Base-by-base conservation (phyloP, 2,888 invertebrate species). In the Cephus nigrinus region DNA sequence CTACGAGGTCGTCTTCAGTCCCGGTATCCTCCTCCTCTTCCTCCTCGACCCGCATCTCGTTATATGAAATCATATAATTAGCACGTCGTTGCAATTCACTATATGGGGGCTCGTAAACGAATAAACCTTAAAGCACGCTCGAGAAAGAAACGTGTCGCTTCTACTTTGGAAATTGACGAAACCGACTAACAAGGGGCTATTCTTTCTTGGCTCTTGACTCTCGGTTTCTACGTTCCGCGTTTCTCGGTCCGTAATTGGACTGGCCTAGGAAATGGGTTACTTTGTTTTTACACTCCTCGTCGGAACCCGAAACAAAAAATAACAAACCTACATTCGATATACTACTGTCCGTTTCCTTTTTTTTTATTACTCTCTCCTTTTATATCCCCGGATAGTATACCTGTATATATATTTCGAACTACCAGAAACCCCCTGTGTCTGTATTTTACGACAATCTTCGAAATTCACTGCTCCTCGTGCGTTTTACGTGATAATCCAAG, bases 31-130 rank as follows among this genome's bases (percentile, higher is more conserved):
- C 75, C 82, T 83, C 69, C 69, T 69, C 72, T 73, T 34, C 69
- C 74, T 77, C 75, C 68, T 69, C 69, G 72, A 88, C 89, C 90
- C 89, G 88, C 88, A 90, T 90, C 89, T 89, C 87, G 89, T 90
- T 90, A 89, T 88, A 87, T 86, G 83, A 86, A 89, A 87, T 89
- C 88, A 87, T 89, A 88, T 90, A 90, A 90, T 90, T 90, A 89
- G 89, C 90, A 90, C 89, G 88, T 88, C 87, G 87, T 89, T 88
- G 87, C 86, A 84, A 87, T 87, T 83, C 80, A 69, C 69, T 68
- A 75, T 33, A 36, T 69, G 74, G 75, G 34, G 74, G 33, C 69
- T 78, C 79, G 77, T 82, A 79, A 82, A 80, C 82, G 82, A 78
- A 79, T 80, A 78, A 78, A 79, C 76, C 78, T 78, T 82, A 77